Conservation (phyloP, 1,140 invertebrate species). For the Drosophila malerkotliana region DNA sequence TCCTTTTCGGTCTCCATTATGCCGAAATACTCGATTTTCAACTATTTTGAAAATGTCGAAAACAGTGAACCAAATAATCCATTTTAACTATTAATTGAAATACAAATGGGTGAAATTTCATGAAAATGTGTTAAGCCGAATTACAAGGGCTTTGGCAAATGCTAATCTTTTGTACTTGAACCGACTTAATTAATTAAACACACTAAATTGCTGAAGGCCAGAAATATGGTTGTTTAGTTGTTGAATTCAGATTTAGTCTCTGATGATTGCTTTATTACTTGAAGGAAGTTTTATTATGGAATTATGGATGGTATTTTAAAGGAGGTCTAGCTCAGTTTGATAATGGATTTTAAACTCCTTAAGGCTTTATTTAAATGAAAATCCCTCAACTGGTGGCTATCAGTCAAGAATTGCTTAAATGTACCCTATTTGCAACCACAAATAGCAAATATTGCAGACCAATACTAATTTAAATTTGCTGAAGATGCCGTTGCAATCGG, state of each 20-base stretch:
- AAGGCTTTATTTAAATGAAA: slow-evolving; percentile 3
- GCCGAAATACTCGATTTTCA: slow-evolving; percentile 23
- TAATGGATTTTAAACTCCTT: neutral
- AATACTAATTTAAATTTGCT: slow-evolving; percentile 62
- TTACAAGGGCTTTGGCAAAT: slow-evolving; percentile 1
- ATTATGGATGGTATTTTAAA: too few relatives aligned
- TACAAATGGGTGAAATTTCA: slow-evolving; percentile 3
- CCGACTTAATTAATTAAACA: neutral
- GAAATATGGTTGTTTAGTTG: neutral
- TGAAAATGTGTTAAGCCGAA: neutral
- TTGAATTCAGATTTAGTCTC: too few relatives aligned
- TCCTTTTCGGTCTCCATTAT: neutral
- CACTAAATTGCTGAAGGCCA: neutral
- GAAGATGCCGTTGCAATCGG: slow-evolving; percentile 11
- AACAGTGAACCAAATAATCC: slow-evolving; percentile 4
- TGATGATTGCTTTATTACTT: neutral
- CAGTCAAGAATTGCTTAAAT: neutral
- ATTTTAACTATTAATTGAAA: slow-evolving; percentile 1
- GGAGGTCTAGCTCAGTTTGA: neutral
- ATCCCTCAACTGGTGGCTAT: neutral
- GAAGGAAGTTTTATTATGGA: neutral
- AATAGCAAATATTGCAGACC: slow-evolving; percentile 53
- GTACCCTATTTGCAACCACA: slow-evolving; percentile 8
- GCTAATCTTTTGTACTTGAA: neutral
- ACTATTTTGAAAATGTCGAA: slow-evolving; percentile 19